Base-by-base conservation (phyloP, 2,113 vertebrate genomes). In the Grammomys surdaster region DNA sequence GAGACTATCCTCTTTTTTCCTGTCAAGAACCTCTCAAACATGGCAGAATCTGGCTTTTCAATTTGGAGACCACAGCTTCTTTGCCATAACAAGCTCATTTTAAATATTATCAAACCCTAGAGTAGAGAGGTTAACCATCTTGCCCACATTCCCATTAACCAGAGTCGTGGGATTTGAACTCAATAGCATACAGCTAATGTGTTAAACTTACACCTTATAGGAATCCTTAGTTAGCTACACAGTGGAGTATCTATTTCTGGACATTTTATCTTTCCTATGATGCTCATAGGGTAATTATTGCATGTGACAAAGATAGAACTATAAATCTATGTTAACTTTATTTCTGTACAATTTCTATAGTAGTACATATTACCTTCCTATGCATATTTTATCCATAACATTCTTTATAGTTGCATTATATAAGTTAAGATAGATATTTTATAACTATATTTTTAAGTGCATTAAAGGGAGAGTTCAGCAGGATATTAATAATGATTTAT, bases 401-500 rank as follows among this genome's bases (percentile, higher is more conserved):
- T 10, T 84, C 43, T 58, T 90, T 78, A 67, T 58, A 89, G 82
- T 82, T 20, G 95, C 73, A 89, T 67, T 76, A 43, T 2, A 24
- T 65, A 69, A 22, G 95, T 67, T 43, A 92, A 90, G 56, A 88
- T 65, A 85, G 26, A 90, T 24, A 72, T 77, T 94, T 26, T 28
- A 97, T 76, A 78, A 36, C 81, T 67, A 26, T n/a, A 3, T 88
- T 89, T 65, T 87, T 28, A 90, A 90, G 82, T 48, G 5, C 14
- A 80, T 75, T 70, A 86, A 87, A 58, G 92, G n/a, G n/a, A 54
- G 69, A 97, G 86, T 33, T 91, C 43, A 86, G 16, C 48, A 76
- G n/a, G 48, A 13, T 58, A 88, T 75, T 91, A 94, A 95, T n/a
- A 81, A 94, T 46, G 51, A 94, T 65, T 84, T 92, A 31, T 69